Base-by-base conservation (phyloP, 2,113 vertebrate genomes). In the Phalacrocorax carbo region DNA sequence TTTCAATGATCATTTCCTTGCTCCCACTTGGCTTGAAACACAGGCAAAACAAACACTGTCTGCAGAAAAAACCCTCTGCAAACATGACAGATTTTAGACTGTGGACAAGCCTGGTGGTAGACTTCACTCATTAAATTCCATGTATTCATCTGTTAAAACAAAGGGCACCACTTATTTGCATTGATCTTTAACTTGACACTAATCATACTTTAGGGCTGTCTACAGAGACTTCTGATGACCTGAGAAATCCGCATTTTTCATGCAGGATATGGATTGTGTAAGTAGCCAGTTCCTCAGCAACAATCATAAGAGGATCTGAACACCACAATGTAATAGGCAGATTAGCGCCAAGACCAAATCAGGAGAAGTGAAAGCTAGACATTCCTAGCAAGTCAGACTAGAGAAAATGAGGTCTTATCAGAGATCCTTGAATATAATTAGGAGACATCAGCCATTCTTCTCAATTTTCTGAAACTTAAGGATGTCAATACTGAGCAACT, bases 191-290 rank as follows among this genome's bases (percentile, higher is more conserved):
- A 76, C 26, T 11, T 82, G 57, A 64, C 57, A 61, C 30, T 64
- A 89, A 48, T 14, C 5, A 42, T 73, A 78, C 20, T 58, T 71
- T 0, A 87, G 48, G 34, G 18, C 19, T 82, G 16, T n/a, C 84
- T 44, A 30, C 29, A 29, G 42, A 73, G 27, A 65, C 14, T 87
- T 82, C 52, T 85, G 34, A 65, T 61, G 82, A 85, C 73, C 48
- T 0, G 0, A 55, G 36, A 91, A 91, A 87, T 80, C 58, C 0
- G 0, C 18, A n/a, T n/a, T n/a, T n/a, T n/a, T n/a, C n/a, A 0
- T 69, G 51, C 21, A 72, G 19, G 40, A 65, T 40, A 40, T 9
- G 34, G 79, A 66, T 40, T 36, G 38, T 25, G 2, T 46, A 72
- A 86, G 61, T 32, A 84, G 60, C 51, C 65, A 79, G 69, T 17